A percentile compares a stretch with the other conserved stretches of the same genome.
phyloP scores from a whole-genome alignment of 2,113 vertebrate species.

The Solea senegalensis region DNA sequence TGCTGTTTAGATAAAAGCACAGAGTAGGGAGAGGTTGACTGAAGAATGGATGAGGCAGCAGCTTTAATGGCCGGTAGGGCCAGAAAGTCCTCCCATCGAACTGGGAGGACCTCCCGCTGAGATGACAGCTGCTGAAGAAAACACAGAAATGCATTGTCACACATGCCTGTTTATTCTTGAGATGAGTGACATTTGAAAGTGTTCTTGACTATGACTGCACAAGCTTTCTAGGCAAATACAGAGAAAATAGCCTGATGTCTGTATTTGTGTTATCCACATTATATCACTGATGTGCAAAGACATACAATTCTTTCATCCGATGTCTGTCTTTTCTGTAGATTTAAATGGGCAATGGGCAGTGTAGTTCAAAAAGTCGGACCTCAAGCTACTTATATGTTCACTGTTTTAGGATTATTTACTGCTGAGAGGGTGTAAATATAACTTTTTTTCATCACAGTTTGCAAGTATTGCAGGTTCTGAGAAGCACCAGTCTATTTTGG shows the following conservation, averaged over 20 bases:
- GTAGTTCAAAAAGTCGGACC: slow-evolving; percentile 35
- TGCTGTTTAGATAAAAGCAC: slow-evolving; percentile 35
- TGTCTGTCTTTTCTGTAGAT: slow-evolving; percentile 36
- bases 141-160: slow-evolving; percentile 28
- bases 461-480: slow-evolving; percentile 18
- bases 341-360: slow-evolving; percentile 17
- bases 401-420: slow-evolving; percentile 40
- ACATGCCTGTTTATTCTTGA: slow-evolving; percentile 8
- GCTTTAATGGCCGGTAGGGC: slow-evolving; percentile 35
- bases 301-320: slow-evolving; percentile 26
- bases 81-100: slow-evolving; percentile 20
- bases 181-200: slow-evolving; percentile 12
- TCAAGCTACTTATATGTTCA: slow-evolving; percentile 22
- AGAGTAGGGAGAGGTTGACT: slow-evolving; percentile 26
- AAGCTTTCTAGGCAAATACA: slow-evolving; percentile 30
- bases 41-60: slow-evolving; percentile 37
- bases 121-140: slow-evolving; percentile 43
- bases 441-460: slow-evolving; percentile 7
- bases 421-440: slow-evolving; percentile 17
- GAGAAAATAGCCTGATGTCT: slow-evolving; percentile 13
- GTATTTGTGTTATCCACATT: slow-evolving; percentile 29
- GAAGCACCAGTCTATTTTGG: slow-evolving; percentile 36
- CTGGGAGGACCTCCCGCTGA: slow-evolving; percentile 37
- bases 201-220: background rate
- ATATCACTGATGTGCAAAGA: slow-evolving; percentile 52